Conservation (phyloP, 1,140 invertebrate species). For the Grapholita molesta region DNA sequence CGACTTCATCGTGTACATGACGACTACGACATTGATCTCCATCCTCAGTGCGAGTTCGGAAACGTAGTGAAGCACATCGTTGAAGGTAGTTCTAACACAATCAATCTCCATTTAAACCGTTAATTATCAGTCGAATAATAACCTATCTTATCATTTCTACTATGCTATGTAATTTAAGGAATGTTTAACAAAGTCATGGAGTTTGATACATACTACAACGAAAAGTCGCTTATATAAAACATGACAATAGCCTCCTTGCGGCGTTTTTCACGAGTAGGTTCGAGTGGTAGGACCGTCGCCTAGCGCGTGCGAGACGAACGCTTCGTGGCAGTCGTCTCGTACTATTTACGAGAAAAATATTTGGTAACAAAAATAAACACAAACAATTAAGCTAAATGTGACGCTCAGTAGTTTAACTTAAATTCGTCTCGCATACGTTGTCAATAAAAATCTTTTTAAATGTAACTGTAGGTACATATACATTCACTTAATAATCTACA, state of each 20-base stretch:
- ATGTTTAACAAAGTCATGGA: constrained; percentile 64
- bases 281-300: background rate
- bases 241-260: constrained; percentile 9
- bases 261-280: background rate
- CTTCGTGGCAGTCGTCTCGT: background rate
- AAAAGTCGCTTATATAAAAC: background rate
- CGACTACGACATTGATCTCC: background rate
- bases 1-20: background rate
- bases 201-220: constrained; percentile 26
- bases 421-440: background rate
- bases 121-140: background rate
- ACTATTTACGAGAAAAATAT: background rate
- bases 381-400: constrained; percentile 5
- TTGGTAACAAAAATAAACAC: constrained; percentile 8
- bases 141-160: background rate
- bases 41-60: background rate
- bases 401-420: background rate
- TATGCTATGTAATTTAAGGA: constrained; percentile 31
- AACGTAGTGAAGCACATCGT: background rate
- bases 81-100: background rate
- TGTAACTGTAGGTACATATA: constrained; percentile 22
- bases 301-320: background rate
- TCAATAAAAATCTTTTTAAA: background rate
- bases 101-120: background rate
- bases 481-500: constrained; percentile 21